Base-by-base conservation (phyloP, 2,797 vertebrate species). In the Alcedo atthis region DNA sequence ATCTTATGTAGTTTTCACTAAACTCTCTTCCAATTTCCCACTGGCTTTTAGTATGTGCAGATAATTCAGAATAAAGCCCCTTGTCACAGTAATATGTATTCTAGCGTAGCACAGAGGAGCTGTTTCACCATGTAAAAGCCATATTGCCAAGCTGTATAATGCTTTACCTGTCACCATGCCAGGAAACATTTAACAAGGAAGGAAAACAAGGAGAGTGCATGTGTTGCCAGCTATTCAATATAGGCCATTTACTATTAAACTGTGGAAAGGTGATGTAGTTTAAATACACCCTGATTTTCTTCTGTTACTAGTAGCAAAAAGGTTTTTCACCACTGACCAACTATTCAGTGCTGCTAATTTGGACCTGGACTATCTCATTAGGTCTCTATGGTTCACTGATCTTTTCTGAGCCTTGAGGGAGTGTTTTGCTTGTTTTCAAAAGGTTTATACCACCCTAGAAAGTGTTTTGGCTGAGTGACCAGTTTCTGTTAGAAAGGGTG, bases 41-140 rank as follows among this genome's bases (percentile, higher is more conserved):
- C 86, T 91, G 95, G 90, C 89, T 96, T 92, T 93, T 81, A 76
- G 70, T 67, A 87, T 94, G 92, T 91, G 92, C 79, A 90, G 76
- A 90, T 96, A 93, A 96, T 94, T 96, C 93, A 92, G 85, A 89
- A 93, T 94, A 94, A 89, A 94, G 85, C 90, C 90, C 81, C 93
- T 87, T 94, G 92, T 94, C 94, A 92, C 90, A 93, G 90, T 95
- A 94, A 94, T 95, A 96, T 81, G 93, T 96, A 81, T 78, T 94
- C 81, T 87, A 95, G 90, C 59, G 32, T 95, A 92, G 86, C 89
- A 43, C 3, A 0, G 89, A 94, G 77, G 89, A 96, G 89, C 87
- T 94, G 84, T 94, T 96, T 83, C 76, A 81, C 92, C 82, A 87
- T 89, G 92, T 93, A 95, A 95, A 92, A 96, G 89, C 95, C 95